These are phyloP conservation scores for Augochlora pura DNA, from an alignment of 1,140 invertebrate genomes.

Conservation along the genomic window DNA sequence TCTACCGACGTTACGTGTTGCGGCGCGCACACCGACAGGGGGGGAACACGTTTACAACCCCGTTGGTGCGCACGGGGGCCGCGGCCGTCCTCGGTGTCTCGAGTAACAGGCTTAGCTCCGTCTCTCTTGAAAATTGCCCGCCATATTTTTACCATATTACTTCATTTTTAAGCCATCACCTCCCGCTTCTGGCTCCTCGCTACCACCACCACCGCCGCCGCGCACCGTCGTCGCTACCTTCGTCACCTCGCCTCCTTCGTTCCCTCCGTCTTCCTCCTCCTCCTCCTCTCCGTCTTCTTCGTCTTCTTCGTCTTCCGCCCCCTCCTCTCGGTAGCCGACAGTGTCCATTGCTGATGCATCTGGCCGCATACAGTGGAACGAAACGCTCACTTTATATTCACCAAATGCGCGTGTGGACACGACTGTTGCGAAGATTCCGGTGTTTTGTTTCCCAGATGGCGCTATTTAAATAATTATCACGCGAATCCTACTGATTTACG, in stretches of 20 bases:
- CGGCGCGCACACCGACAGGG: constrained; percentile 16
- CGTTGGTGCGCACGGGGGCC: background rate
- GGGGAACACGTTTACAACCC: background rate
- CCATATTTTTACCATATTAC: constrained; percentile 70
- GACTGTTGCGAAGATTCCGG: no score
- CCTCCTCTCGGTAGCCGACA: no score
- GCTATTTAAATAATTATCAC: no score
- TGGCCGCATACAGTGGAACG: no score
- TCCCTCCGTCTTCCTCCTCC: constrained; percentile 6
- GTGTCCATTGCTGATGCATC: no score
- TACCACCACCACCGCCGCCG: constrained; percentile 24
- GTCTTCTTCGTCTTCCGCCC: constrained; percentile 7
- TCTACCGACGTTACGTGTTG: constrained; percentile 52
- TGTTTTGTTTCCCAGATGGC: no score
- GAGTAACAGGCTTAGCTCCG: constrained; percentile 52
- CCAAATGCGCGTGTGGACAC: no score
- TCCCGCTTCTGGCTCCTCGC: constrained; percentile 40
- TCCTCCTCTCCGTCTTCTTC: no score
- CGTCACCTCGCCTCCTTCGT: background rate
- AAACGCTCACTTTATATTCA: no score
- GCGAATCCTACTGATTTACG: no score
- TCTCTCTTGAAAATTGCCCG: constrained; percentile 66
- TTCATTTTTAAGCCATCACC: constrained; percentile 69
- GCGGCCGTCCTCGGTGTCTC: constrained; percentile 25
- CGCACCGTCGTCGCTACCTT: background rate